A percentile compares a stretch with the other conserved stretches of the same genome.
Conservation (phyloP, 1,140 invertebrate genomes). For the Megathymus violae region DNA sequence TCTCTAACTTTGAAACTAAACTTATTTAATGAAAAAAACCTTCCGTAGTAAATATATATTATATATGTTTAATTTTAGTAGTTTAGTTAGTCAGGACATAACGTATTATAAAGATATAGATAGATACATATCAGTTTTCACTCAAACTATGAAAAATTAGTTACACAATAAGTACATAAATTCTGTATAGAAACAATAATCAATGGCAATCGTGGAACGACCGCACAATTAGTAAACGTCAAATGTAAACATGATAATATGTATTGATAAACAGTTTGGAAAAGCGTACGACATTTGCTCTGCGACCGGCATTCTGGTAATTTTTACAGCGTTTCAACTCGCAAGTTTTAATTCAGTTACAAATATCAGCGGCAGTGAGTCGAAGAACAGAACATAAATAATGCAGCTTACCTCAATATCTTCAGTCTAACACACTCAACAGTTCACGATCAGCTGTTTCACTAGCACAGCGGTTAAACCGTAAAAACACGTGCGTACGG, state of each 20-base stretch:
- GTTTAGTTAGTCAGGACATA: too few relatives aligned
- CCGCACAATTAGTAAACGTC: slow-evolving; percentile 24
- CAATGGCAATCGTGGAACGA: too few relatives aligned
- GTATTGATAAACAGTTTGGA: slow-evolving; percentile 28
- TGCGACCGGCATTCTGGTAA: slow-evolving; percentile 21
- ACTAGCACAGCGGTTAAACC: slow-evolving; percentile 10
- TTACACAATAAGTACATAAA: too few relatives aligned
- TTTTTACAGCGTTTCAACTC: not conserved
- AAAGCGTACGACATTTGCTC: slow-evolving; percentile 11
- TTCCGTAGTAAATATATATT: too few relatives aligned
- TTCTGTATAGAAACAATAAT: too few relatives aligned
- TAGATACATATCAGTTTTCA: too few relatives aligned
- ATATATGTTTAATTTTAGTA: too few relatives aligned
- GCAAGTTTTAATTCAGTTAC: not conserved
- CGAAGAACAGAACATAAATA: not conserved
- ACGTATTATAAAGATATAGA: too few relatives aligned
- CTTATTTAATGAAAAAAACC: too few relatives aligned
- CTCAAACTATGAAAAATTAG: too few relatives aligned
- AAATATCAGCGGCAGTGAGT: too few relatives aligned
- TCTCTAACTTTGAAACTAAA: too few relatives aligned
- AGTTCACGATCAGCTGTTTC: slow-evolving; percentile 28
- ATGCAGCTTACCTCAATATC: slow-evolving; percentile 24
- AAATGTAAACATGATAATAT: slow-evolving; percentile 26
- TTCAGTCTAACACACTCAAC: slow-evolving; percentile 14
- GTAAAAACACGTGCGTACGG: slow-evolving; percentile 35